Evolutionary conservation across 2,888 invertebrate genomes (phyloP), one percentile per base, ranked within the genome.

Genomic region (Drosophila paramelanica): DNA sequence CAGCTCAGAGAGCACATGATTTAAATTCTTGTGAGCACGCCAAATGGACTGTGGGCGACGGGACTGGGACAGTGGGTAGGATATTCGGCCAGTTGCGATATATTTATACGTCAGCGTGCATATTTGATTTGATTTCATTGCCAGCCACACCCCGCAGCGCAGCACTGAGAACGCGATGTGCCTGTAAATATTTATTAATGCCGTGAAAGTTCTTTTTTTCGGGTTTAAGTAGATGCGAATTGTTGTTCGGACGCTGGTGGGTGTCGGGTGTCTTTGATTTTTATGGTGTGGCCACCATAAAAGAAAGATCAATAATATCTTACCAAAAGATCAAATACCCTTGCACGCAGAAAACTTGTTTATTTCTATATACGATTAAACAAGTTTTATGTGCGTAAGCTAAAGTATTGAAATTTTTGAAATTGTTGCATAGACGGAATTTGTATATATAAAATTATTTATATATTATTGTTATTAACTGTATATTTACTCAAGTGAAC

Each of bases 81-180:
- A 62, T 49, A 56, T 27, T 67, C 23, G 31, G 51, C 31, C 67
- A 67, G 60, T 38, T 36, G 31, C 23, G 1, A 25, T 45, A 39
- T n/a, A 20, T 33, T 36, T 14, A 31, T 11, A 51, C 11, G 81
- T 89, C 89, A 89, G 81, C 81, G 69, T 81, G 88, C 84, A 85
- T 85, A 85, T 85, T 89, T 85, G 84, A 85, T 85, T 85, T 88
- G 89, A 85, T 85, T 85, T 85, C 86, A 85, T 89, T 81, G 89
- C 86, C 73, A 70, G 52, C 73, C 65, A 55, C 61, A 55, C 79
- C 73, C 66, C 56, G 43, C 42, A 59, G 50, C 46, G 56, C 39
- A 61, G 71, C 77, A 61, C 38, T 69, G 61, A 60, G 65, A 64
- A 83, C 89, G 89, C 82, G 89, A 88, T 88, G 82, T 89, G 84